phyloP scores from a whole-genome alignment of 2,113 vertebrate genomes.

The Urocolius indicus region DNA sequence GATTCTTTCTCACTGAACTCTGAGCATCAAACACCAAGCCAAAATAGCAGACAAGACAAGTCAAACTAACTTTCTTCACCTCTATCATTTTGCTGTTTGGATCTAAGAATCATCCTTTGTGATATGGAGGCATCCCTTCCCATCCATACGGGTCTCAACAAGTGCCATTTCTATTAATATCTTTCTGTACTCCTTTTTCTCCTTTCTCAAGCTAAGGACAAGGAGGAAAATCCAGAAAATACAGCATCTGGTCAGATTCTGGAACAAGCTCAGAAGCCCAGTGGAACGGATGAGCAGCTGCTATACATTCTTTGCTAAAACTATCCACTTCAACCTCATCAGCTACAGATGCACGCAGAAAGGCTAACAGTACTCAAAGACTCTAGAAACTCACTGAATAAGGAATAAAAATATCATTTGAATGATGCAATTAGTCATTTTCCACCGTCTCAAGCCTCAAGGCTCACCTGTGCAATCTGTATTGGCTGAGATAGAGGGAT shows the following conservation, averaged over 20 bases:
- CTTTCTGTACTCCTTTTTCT: neutral
- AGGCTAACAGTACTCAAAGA: neutral
- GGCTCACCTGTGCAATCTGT: conserved; percentile 91
- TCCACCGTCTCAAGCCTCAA: conserved; percentile 58
- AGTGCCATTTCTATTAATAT: neutral
- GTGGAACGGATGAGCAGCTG: neutral
- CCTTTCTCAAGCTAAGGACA: neutral
- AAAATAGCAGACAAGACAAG: neutral
- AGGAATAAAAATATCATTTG: neutral
- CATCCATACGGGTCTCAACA: neutral
- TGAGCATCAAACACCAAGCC: neutral
- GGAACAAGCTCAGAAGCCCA: neutral
- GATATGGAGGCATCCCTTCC: neutral
- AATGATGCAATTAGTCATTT: neutral
- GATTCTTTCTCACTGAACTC: neutral
- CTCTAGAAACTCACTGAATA: neutral
- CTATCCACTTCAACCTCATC: neutral
- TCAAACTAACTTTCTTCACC: neutral
- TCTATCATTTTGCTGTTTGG: neutral
- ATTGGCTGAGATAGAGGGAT: conserved; percentile 97
- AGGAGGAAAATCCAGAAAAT: neutral
- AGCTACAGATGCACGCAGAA: neutral
- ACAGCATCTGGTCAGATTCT: neutral
- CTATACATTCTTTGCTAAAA: neutral
- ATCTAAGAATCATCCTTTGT: neutral